Evolutionary conservation across 2,113 vertebrate species (phyloP).

Genomic region (Tragelaphus strepsiceros): DNA sequence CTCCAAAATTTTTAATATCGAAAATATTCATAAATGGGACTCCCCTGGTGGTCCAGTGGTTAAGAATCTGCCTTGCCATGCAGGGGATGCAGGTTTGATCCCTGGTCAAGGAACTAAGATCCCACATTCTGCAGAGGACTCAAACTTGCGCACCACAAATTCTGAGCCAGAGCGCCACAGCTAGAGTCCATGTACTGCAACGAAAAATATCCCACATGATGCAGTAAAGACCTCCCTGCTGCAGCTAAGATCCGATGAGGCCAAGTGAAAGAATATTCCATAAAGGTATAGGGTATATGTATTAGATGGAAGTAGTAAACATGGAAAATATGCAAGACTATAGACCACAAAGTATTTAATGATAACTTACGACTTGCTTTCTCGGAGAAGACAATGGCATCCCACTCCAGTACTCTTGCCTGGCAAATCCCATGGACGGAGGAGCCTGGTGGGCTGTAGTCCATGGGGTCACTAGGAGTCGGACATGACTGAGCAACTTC

Average conservation of each 20-base stretch:
- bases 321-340: not conserved
- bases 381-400: too few species aligned
- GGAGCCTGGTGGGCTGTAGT: too few species aligned
- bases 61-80: not conserved
- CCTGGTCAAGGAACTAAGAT: not conserved
- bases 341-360: too few species aligned
- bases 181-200: not conserved
- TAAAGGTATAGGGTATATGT: not conserved
- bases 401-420: too few species aligned
- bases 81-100: not conserved
- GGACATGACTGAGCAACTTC: fast-evolving
- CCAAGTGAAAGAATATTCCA: not conserved
- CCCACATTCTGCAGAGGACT: not conserved
- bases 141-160: not conserved
- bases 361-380: not conserved
- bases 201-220: not conserved
- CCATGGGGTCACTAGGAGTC: too few species aligned
- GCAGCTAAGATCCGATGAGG: not conserved
- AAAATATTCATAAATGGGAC: not conserved
- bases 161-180: not conserved
- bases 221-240: not conserved
- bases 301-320: not conserved
- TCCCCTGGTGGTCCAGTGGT: not conserved
- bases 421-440: too few species aligned
- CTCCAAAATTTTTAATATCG: not conserved